Conservation (phyloP, 2,797 vertebrate genomes). For the Crenichthys baileyi region DNA sequence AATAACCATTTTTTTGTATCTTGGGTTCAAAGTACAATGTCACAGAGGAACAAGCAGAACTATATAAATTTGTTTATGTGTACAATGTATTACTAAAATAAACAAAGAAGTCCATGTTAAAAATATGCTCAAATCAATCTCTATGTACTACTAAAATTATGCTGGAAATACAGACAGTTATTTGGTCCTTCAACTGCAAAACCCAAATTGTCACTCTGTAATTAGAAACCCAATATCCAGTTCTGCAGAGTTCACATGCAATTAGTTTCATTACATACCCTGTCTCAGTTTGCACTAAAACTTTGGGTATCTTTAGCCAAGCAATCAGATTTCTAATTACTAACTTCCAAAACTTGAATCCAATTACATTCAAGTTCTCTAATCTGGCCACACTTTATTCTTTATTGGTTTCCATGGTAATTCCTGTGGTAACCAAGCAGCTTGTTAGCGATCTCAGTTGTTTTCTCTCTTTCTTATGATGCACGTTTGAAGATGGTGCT, state of each 20-base stretch:
- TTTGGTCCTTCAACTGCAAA: slow-evolving; percentile 8
- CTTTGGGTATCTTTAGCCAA: slow-evolving; percentile 35
- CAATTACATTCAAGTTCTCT: slow-evolving; percentile 53
- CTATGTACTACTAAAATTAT: neutral
- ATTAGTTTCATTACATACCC: slow-evolving; percentile 46
- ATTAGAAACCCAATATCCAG: slow-evolving; percentile 30
- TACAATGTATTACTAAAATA: neutral
- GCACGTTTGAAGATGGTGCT: slow-evolving; percentile 46
- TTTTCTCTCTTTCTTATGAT: slow-evolving; percentile 43
- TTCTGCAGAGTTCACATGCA: slow-evolving; percentile 31
- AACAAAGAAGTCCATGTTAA: neutral
- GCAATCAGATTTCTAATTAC: slow-evolving; percentile 57
- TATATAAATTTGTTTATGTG: neutral
- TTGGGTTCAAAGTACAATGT: neutral
- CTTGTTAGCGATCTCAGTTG: slow-evolving; percentile 47
- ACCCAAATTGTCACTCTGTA: slow-evolving; percentile 11
- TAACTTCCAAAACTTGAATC: slow-evolving; percentile 42
- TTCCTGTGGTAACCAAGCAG: slow-evolving; percentile 54
- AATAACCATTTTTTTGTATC: neutral
- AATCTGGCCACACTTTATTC: slow-evolving; percentile 39
- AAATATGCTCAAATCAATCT: neutral
- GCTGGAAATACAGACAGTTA: neutral
- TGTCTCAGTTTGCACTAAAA: slow-evolving; percentile 24
- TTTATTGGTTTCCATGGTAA: slow-evolving; percentile 63
- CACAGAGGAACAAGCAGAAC: neutral